Base-by-base conservation (phyloP, 1,140 invertebrate species). In the Magallana angulata region DNA sequence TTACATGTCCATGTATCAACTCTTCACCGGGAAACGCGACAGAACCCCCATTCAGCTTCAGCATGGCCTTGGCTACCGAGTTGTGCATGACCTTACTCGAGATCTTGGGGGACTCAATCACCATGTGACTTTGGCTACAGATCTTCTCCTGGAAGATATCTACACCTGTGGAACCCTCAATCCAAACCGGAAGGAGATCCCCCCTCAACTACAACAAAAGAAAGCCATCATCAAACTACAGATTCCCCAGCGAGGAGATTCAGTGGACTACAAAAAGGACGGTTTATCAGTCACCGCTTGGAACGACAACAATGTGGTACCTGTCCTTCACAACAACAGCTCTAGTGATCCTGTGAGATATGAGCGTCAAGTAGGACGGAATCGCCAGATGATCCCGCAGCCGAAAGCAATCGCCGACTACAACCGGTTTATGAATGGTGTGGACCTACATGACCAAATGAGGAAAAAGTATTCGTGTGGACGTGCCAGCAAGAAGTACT, bases 401-500 rank as follows among this genome's bases (percentile, higher is more conserved):
- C 85, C 68, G 9, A 64, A 30, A n/a, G 57, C 62, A 5, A 57
- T 85, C 3, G 11, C 11, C 3, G 16, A 81, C 7, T 86, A 86
- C 24, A 71, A 60, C 3, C 24, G 48, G 7, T 57, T 64, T 24
- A 80, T 82, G 68, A 60, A 81, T 30, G 85, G 85, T 1, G 85
- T 87, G 8, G 85, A 87, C 30, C 57, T 30, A 56, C 36, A 36
- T 57, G 60, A 56, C 16, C 76, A 87, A 82, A 30, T 56, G n/a
- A 56, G 85, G 1, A n/a, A 57, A 7, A 86, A 81, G 57, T 59
- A 86, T 18, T n/a, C 71, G 5, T 56, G 76, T 57, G 85, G 85
- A 36, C 7, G 85, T 30, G 57, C 71, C 11, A 48, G 68, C 1
- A 86, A 86, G 36, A 86, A 86, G 24, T 86, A 68, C 7, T 86